Percentiles rank a stretch among this genome's conserved stretches.
Conservation (phyloP, 2,113 vertebrate species). For the Glareola pratincola region DNA sequence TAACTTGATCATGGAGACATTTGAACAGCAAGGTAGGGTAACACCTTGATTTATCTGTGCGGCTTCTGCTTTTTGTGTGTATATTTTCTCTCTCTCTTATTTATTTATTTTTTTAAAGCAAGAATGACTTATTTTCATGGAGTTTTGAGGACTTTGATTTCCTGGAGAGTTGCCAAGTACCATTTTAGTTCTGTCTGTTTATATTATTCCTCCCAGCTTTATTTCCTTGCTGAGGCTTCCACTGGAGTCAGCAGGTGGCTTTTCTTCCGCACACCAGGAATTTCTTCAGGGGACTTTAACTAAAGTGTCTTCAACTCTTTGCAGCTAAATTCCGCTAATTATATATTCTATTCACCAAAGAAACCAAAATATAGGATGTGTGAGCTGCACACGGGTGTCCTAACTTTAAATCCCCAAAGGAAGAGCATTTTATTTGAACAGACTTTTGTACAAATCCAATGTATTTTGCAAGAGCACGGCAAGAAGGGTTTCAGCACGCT, state of each 20-base stretch:
- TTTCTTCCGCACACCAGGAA: constrained; percentile 1
- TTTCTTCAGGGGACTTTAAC: background rate
- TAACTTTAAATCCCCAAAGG: background rate
- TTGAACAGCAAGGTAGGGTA: background rate
- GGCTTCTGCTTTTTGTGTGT: background rate
- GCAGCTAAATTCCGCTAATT: background rate
- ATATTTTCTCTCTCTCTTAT: background rate
- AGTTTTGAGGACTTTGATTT: background rate
- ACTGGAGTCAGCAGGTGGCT: constrained; percentile 38
- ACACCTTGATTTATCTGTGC: background rate
- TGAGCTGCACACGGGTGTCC: background rate
- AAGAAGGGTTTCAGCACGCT: background rate
- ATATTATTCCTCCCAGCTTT: background rate
- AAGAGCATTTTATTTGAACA: background rate
- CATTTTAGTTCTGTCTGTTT: background rate
- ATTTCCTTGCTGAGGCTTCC: constrained; percentile 7
- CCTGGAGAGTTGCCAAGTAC: background rate
- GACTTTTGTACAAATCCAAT: background rate
- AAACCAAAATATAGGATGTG: background rate
- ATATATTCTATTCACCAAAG: background rate
- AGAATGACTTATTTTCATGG: background rate
- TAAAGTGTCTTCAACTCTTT: background rate
- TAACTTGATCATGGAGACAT: background rate
- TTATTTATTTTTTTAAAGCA: background rate
- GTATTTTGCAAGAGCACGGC: background rate